Conservation (phyloP, 1,140 invertebrate species). For the Megalonaias nervosa region DNA sequence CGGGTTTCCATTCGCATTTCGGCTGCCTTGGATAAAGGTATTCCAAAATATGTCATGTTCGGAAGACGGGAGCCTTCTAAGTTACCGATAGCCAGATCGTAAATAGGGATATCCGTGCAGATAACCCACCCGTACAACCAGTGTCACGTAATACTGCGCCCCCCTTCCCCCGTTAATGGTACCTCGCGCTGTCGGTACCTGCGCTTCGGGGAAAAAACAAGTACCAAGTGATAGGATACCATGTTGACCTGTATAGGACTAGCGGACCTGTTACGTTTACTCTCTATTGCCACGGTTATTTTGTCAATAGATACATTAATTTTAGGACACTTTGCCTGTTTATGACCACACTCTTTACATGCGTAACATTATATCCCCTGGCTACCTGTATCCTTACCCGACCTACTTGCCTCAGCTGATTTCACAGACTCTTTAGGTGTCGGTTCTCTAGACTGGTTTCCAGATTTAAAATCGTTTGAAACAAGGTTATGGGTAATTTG, state of each 20-base stretch:
- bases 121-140: slow-evolving; percentile 6
- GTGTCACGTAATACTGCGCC: slow-evolving; percentile 9
- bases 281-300: too few species aligned
- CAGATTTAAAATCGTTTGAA: not conserved
- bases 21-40: not conserved
- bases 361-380: not conserved
- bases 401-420: not conserved
- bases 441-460: not conserved
- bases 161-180: not conserved
- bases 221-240: not conserved
- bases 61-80: not conserved
- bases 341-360: not conserved
- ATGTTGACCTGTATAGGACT: not conserved
- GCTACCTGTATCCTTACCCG: too few species aligned
- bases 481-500: not conserved
- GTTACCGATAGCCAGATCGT: not conserved
- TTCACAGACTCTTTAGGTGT: not conserved
- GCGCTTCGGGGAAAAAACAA: not conserved
- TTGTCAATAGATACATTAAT: not conserved
- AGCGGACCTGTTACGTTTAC: not conserved
- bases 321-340: not conserved
- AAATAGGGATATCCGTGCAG: slow-evolving; percentile 5
- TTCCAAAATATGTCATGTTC: not conserved
- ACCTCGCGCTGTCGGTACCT: not conserved
- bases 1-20: not conserved